Conservation (phyloP, 2,888 invertebrate genomes). For the Calameuta filiformis region DNA sequence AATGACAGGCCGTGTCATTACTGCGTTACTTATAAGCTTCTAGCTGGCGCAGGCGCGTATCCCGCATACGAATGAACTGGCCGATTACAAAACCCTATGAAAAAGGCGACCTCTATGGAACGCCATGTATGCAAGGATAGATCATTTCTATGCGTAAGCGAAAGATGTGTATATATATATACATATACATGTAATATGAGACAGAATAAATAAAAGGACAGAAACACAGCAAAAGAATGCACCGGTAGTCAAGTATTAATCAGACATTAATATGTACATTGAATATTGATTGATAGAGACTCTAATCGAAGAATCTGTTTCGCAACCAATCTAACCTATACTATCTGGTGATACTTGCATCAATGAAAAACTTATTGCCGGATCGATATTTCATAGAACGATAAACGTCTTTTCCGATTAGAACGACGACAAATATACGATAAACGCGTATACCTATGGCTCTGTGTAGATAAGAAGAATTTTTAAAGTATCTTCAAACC, state of each 20-base stretch:
- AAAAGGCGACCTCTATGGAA: constrained; percentile 49
- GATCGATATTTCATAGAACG: not conserved
- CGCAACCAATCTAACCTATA: constrained; percentile 12
- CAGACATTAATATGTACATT: constrained; percentile 53
- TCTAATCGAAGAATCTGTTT: constrained; percentile 41
- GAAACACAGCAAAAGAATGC: not conserved
- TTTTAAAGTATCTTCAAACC: not conserved
- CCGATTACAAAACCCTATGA: constrained; percentile 50
- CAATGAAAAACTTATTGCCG: not conserved
- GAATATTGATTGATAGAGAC: constrained; percentile 49
- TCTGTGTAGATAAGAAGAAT: not conserved
- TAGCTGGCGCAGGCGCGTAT: constrained; percentile 37
- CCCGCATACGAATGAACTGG: constrained; percentile 49
- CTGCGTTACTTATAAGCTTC: constrained; percentile 58
- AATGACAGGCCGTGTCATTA: constrained; percentile 60
- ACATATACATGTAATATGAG: no score
- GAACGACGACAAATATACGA: not conserved
- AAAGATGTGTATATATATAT: not conserved
- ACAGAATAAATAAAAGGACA: not conserved
- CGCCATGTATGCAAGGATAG: constrained; percentile 44
- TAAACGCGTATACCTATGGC: not conserved
- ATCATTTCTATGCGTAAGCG: constrained; percentile 1
- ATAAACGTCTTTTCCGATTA: not conserved
- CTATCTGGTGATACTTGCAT: not conserved
- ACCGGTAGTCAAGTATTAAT: constrained; percentile 32